Base-by-base conservation (phyloP, 1,140 invertebrate species). In the Drosophila funebris region DNA sequence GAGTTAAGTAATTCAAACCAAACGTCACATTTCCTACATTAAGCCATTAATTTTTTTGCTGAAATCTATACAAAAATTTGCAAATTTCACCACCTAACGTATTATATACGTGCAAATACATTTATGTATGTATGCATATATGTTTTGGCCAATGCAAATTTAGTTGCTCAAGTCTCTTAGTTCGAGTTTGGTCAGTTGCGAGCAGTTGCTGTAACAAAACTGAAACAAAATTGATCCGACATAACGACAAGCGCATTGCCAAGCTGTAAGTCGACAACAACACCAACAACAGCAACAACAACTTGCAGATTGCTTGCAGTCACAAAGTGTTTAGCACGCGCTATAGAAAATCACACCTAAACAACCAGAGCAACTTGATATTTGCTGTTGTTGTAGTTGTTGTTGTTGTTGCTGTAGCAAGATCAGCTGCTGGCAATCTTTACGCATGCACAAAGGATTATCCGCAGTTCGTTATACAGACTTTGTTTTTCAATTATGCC, bases 151-250 rank as follows among this genome's bases (percentile, higher is more conserved):
- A 52, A 72, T 68, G 64, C 74, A 73, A 85, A 84, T 75, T 75
- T 71, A 58, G 82, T 85, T 87, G 82, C 77, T 52, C 36, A 85
- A 85, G 81, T 73, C 48, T 27, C 29, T 48, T 14, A 4, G 44
- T 70, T 64, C 82, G 73, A 54, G 78, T 87, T 85, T 68, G 68
- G 73, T 81, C 71, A 76, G 53, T 61, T 57, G 68, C 56, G 62
- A 68, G 68, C 58, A 68, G 62, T 20, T 57, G 68, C 50, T 60
- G 20, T 18, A 64, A 50, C 53, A 66, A 66, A 73, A 58, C 53
- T 81, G 82, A 77, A 74, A 67, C 82, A 87, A 84, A 84, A 74
- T 77, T 71, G 82, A 87, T 75, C 61, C 82, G 82, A 87, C 82
- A 77, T 67, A 64, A 66, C 77, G 68, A 78, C 78, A 76, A 78